These are phyloP conservation scores for Drosophila putrida DNA, from an alignment of 2,888 invertebrate species.

Conservation along the genomic window DNA sequence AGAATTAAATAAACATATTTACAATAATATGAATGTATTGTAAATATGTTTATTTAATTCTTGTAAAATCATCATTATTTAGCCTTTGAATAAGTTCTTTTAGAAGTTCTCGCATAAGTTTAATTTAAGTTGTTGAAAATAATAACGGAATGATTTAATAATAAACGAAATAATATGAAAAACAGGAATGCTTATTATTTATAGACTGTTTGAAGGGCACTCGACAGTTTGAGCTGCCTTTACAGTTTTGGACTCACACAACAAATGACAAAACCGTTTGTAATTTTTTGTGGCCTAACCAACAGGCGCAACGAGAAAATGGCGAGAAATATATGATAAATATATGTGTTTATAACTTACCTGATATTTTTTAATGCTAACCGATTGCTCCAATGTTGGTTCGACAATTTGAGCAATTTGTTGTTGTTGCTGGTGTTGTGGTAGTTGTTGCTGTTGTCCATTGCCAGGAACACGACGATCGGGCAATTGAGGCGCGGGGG, in stretches of 20 bases:
- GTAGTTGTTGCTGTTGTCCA: conserved; percentile 62
- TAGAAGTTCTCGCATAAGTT: too few relatives aligned
- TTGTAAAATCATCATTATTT: too few relatives aligned
- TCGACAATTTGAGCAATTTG: conserved; percentile 86
- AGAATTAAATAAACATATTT: too few relatives aligned
- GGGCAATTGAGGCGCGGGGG: conserved; percentile 89
- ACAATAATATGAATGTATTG: too few relatives aligned
- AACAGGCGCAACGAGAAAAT: conserved; percentile 34
- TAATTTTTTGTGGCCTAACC: conserved; percentile 53
- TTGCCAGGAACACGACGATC: conserved; percentile 86
- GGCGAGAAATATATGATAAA: background rate
- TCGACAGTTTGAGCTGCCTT: conserved; percentile 5
- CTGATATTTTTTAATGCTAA: conserved; percentile 97
- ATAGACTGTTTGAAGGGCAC: too few relatives aligned
- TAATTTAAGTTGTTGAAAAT: too few relatives aligned
- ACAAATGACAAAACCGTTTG: background rate
- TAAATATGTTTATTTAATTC: too few relatives aligned
- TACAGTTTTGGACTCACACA: conserved; percentile 13
- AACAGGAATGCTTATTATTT: too few relatives aligned
- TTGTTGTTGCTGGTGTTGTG: conserved; percentile 79
- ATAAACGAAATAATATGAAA: too few relatives aligned
- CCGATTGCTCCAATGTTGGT: conserved; percentile 94
- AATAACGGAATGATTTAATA: too few relatives aligned
- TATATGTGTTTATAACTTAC: conserved; percentile 86
- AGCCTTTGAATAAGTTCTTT: too few relatives aligned